Evolutionary conservation across 2,888 invertebrate genomes (phyloP).

Genomic region (Nephrotoma guestfalica): DNA sequence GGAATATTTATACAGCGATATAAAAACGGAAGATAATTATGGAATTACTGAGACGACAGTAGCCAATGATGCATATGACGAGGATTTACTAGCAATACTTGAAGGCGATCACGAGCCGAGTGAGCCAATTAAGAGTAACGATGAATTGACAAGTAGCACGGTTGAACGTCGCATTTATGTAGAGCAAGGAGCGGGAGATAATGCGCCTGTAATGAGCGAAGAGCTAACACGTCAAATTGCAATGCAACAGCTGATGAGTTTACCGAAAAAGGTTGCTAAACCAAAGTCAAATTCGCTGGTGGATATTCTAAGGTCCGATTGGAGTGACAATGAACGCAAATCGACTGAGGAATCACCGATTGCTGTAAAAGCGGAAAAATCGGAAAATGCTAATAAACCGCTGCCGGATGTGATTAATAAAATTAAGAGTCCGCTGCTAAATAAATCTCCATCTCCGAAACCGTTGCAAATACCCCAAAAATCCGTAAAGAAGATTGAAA

Average conservation of each 20-base stretch:
- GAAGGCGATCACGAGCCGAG: constrained; percentile 41
- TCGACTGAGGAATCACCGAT: background rate
- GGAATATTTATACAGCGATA: background rate
- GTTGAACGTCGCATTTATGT: background rate
- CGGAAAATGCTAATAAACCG: background rate
- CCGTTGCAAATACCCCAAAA: background rate
- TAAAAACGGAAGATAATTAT: background rate
- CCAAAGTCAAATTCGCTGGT: constrained; percentile 19
- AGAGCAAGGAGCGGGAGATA: background rate
- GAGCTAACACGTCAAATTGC: constrained; percentile 27
- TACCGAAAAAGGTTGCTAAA: constrained; percentile 9
- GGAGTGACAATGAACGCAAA: constrained; percentile 25
- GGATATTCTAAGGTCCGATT: constrained; percentile 25
- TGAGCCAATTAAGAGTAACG: constrained; percentile 1
- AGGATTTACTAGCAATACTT: constrained; percentile 34
- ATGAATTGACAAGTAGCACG: background rate
- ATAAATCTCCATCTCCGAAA: background rate
- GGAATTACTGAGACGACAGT: background rate
- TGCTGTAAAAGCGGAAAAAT: background rate
- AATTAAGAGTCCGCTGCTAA: background rate
- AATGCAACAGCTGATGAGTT: constrained; percentile 22
- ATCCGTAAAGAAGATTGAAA: background rate
- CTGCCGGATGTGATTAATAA: background rate
- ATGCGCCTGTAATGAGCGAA: constrained; percentile 18
- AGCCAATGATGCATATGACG: background rate